Base-by-base conservation (phyloP, 1,140 invertebrate genomes). In the Eulimnadia texana region DNA sequence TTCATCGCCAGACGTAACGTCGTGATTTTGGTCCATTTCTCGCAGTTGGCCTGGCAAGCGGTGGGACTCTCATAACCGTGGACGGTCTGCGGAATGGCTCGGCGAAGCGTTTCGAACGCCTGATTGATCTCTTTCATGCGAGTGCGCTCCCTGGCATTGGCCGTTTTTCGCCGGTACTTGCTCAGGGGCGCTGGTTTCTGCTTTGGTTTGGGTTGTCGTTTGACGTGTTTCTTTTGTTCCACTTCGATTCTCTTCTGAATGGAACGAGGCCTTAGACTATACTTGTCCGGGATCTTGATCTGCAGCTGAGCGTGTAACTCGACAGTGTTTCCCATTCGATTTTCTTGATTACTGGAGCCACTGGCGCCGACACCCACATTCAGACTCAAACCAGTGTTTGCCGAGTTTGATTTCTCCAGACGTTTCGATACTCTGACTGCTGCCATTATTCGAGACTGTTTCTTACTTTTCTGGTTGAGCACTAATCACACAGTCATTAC, bases 91-190 rank as follows among this genome's bases (percentile, higher is more conserved):
- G 90, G 90, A 1, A 93, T 84, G 6, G 82, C 85, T 47, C 79
- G 77, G 22, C 86, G 78, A 0, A 93, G 75, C 1, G 80, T 77
- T 71, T 91, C 88, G 73, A 92, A 93, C 0, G 88, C 90, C 52
- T 80, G 77, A 73, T 93, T 93, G 64, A 93, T 92, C 70, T 93
- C 88, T 56, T 84, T 76, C 89, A 93, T 93, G 53, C 90, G 75
- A 58, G 80, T 82, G 27, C 90, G 71, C 72, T 93, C 90, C 3
- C 90, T 72, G 0, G 88, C 88, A 76, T 93, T 93, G 1, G 90
- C 90, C 2, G 88, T 90, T 74, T 88, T 88, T 63, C 90, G 77
- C 22, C 90, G 74, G 73, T 93, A 93, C 72, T 92, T 93, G 75
- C 86, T 90, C 61, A 93, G 76, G 1, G 90, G 89, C 50, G 88